Evolutionary conservation across 2,797 vertebrate species (phyloP).

Genomic region (Macropus fuliginosus): DNA sequence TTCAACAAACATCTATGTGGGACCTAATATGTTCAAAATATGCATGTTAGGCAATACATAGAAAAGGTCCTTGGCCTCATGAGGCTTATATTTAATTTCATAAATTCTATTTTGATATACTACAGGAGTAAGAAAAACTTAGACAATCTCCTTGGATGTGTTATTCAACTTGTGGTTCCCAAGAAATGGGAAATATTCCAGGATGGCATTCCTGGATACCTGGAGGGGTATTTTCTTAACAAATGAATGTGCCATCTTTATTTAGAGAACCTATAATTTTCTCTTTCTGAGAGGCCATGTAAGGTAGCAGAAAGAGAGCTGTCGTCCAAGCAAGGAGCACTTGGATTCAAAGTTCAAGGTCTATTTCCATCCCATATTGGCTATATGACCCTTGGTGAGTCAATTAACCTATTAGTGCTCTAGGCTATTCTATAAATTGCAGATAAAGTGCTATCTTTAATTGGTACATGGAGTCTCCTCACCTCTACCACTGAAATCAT

Average conservation of each 20-base stretch:
- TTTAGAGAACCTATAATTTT: slow-evolving; percentile 66
- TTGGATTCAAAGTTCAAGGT: background rate
- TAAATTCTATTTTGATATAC: slow-evolving; percentile 26
- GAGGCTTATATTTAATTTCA: background rate
- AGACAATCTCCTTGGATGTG: slow-evolving; percentile 20
- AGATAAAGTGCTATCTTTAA: background rate
- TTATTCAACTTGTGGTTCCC: slow-evolving; percentile 41
- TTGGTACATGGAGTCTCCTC: background rate
- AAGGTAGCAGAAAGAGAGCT: slow-evolving; percentile 46
- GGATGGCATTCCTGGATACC: slow-evolving; percentile 6
- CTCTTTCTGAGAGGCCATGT: slow-evolving; percentile 35
- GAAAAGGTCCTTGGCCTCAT: background rate
- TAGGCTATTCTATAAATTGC: background rate
- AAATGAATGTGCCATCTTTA: slow-evolving; percentile 71
- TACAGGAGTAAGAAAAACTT: slow-evolving; percentile 29
- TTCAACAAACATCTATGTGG: background rate
- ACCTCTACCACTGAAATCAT: background rate
- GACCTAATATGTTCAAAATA: background rate
- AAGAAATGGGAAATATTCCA: background rate
- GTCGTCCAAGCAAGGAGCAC: background rate
- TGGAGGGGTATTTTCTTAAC: slow-evolving; percentile 60
- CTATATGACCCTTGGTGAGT: background rate
- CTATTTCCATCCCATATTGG: background rate
- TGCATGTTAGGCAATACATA: background rate
- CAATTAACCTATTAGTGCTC: background rate